Percentiles rank a stretch among this genome's conserved stretches.
Conservation (phyloP, 2,888 invertebrate genomes). For the Catocala sponsa region DNA sequence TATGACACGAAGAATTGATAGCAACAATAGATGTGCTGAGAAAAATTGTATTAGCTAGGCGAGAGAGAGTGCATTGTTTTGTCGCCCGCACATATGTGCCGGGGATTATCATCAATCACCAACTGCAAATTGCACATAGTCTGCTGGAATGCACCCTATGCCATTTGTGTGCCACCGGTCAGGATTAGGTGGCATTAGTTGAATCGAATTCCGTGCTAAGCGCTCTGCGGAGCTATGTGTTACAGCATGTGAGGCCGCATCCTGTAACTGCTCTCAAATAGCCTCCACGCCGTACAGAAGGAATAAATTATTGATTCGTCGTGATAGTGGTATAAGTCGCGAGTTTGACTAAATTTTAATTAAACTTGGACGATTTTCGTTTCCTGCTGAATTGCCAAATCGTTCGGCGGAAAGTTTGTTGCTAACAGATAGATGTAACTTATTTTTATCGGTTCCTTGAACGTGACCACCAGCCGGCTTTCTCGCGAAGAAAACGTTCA, state of each 20-base stretch:
- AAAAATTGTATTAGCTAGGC: conserved; percentile 58
- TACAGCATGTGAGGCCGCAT: conserved; percentile 60
- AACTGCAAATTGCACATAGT: conserved; percentile 81
- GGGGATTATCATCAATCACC: conserved; percentile 85
- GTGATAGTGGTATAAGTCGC: conserved; percentile 50
- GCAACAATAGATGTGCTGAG: conserved; percentile 32
- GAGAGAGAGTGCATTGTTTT: conserved; percentile 66
- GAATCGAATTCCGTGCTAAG: conserved; percentile 86
- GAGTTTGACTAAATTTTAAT: conserved; percentile 64
- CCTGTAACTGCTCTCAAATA: conserved; percentile 61
- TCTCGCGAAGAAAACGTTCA: conserved; percentile 27
- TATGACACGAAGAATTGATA: conserved; percentile 43
- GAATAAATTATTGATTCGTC: conserved; percentile 62
- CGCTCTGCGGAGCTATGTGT: conserved; percentile 81
- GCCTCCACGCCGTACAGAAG: conserved; percentile 43
- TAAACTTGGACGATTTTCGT: conserved; percentile 74
- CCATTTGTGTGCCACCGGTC: conserved; percentile 78
- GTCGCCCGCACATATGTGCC: conserved; percentile 66
- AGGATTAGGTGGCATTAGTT: conserved; percentile 85
- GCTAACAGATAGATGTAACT: conserved; percentile 57
- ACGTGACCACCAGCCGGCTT: conserved; percentile 38
- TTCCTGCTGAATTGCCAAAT: conserved; percentile 66
- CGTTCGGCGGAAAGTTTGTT: conserved; percentile 44
- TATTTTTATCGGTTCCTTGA: conserved; percentile 59
- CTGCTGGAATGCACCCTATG: conserved; percentile 77